A percentile compares a stretch with the other conserved stretches of the same genome.
phyloP scores from a whole-genome alignment of 2,113 vertebrate genomes.

The Daphoenositta chrysoptera region DNA sequence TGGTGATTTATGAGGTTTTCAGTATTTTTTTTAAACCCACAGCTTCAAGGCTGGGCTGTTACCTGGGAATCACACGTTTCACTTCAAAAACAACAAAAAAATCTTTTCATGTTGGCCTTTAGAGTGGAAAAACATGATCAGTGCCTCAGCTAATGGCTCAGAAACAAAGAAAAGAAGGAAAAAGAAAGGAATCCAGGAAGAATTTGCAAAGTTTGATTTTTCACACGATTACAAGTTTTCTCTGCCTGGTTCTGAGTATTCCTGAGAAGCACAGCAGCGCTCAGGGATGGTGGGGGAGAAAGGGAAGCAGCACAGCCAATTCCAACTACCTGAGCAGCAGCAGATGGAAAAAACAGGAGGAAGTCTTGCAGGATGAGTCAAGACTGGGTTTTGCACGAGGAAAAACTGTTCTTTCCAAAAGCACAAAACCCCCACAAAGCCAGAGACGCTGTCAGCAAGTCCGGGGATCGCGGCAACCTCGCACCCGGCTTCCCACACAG shows the following conservation, averaged over 20 bases:
- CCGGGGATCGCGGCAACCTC: fast-evolving
- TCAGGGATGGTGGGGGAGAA: fast-evolving
- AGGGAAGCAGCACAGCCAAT: background rate
- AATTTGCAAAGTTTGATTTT: background rate
- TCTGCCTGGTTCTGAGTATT: fast-evolving
- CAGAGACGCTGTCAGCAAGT: background rate
- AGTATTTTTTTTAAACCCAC: background rate
- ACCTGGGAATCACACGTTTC: background rate
- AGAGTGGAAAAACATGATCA: background rate
- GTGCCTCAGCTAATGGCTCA: background rate
- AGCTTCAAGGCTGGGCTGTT: background rate
- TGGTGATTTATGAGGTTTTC: background rate
- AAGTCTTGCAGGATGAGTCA: background rate
- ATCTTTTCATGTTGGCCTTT: background rate
- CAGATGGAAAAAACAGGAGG: slow-evolving; percentile 40
- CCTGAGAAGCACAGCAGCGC: fast-evolving
- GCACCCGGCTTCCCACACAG: background rate
- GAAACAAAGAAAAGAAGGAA: background rate
- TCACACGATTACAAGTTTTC: background rate
- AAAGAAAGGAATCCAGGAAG: background rate
- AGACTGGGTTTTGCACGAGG: background rate
- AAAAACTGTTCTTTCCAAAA: background rate
- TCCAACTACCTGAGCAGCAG: background rate
- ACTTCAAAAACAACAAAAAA: background rate
- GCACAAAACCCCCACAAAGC: fast-evolving